Evolutionary conservation across 2,888 invertebrate species (phyloP), one percentile per base, ranked within the genome.

Genomic region (Subacronicta megacephala): DNA sequence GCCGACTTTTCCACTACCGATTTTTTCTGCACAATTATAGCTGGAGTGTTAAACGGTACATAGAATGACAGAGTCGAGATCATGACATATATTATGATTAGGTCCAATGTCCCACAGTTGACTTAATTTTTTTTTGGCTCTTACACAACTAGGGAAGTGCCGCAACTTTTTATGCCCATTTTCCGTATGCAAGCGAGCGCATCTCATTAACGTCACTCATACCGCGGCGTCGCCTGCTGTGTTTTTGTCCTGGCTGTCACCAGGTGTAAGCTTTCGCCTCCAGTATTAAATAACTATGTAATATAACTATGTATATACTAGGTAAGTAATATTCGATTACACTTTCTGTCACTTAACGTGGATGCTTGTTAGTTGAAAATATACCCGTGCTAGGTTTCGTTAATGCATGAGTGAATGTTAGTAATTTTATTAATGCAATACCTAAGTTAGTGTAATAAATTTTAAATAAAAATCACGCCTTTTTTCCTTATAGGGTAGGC

Each of bases 131-230:
- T 72, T 53, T 41, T 31, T 46, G 23, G 18, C 45, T 65, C 20
- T 23, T 18, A 7, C 12, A 16, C 29, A 37, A 45, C 38, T 33
- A 55, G 47, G 46, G 66, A 51, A 66, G 59, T 41, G 43, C 43
- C 17, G 44, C 38, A 49, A 71, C 72, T 71, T 57, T 70, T 64
- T 2, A 15, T 15, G 38, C 46, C 35, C 9, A 51, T 46, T 59
- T 54, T 17, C n/a, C n/a, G 52, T 57, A 58, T 72, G 58, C 62
- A 65, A 69, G 70, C 49, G 56, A 52, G 70, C 47, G 70, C 65
- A 74, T 77, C 74, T 74, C 75, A 74, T 74, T 74, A 74, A 61
- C 53, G 77, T 77, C 74, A 77, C 77, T 74, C 74, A 69, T 73
- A 58, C 57, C 45, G 46, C 59, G 61, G 47, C 56, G 44, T 47